Evolutionary conservation across 2,113 vertebrate species (phyloP), one percentile per base, ranked within the genome.

Genomic region (Lamprologus callipterus): DNA sequence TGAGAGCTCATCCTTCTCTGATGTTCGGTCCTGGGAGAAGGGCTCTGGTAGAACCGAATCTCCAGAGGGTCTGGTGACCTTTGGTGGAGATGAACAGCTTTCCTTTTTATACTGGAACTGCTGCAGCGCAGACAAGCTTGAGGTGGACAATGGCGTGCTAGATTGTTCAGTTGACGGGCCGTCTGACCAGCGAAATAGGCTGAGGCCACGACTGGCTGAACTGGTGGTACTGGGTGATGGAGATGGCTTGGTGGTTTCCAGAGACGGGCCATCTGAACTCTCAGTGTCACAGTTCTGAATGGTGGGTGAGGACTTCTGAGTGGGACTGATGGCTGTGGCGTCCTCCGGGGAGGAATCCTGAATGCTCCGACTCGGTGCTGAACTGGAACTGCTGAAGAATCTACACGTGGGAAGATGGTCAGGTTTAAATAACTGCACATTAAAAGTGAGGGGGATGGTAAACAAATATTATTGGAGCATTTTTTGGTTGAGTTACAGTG

Each of bases 351-450:
- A 31, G 2, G 28, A 49, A 60, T 81, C 88, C 31, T 80, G 47
- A 5, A 37, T 28, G 37, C 13, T 81, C 9, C 14, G n/a, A 75
- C 58, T 17, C 37, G 8, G 42, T 42, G 40, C 84, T 87, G 35
- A 51, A 90, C 90, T 81, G 4, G 17, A 23, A n/a, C 86, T 86
- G 73, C 80, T 95, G 93, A 99, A 98, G 95, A 98, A 98, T 80
- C 98, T 99, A 75, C 8, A 88, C 1, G 23, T 17, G 14, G 57
- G 26, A 58, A 91, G 2, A 73, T 14, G 70, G 14, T 45, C 21
- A 28, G 6, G 35, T 12, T 81, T 19, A 17, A 11, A 37, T 42
- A 4, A 28, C 53, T 19, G 21, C 33, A 68, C 10, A 37, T 35
- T 49, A 5, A 26, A 58, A 4, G 9, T 45, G 53, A 47, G 4